Percentiles rank a stretch among this genome's conserved stretches.
phyloP scores from a whole-genome alignment of 1,140 invertebrate genomes.

The Tetramorium parvispinum region DNA sequence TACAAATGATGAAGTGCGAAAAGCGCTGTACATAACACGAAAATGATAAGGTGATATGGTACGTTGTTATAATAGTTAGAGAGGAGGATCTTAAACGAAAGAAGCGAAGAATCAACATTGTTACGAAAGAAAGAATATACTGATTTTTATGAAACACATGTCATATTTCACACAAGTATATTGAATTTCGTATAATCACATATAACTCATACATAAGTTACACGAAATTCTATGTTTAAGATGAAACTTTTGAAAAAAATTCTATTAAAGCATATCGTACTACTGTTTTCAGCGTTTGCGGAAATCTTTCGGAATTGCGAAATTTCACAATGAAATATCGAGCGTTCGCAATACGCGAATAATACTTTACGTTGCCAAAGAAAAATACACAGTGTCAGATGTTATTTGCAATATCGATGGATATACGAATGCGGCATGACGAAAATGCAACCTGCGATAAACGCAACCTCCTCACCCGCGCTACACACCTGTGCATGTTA shows the following conservation, averaged over 20 bases:
- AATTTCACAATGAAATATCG: not conserved
- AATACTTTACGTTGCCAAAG: not conserved
- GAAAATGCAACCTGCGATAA: not conserved
- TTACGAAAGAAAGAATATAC: conserved; percentile 8
- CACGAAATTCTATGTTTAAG: not conserved
- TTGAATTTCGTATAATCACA: conserved; percentile 9
- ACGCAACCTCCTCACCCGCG: not conserved
- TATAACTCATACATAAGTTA: conserved; percentile 27
- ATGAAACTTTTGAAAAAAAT: not conserved
- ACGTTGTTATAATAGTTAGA: conserved; percentile 10
- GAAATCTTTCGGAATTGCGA: not conserved
- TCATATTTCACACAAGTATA: conserved; percentile 2
- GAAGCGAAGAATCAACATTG: conserved; percentile 30
- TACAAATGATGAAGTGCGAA: conserved; percentile 64
- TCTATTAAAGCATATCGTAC: not conserved
- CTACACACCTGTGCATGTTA: not conserved
- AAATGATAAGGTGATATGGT: conserved; percentile 32
- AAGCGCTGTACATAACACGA: conserved; percentile 31
- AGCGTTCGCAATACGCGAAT: not conserved
- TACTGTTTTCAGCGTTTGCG: not conserved
- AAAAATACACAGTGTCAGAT: conserved; percentile 14
- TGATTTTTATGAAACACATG: conserved; percentile 14
- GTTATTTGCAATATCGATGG: not conserved
- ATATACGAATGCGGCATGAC: not conserved
- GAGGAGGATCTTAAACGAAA: conserved; percentile 39